phyloP scores from a whole-genome alignment of 2,113 vertebrate genomes.

The Muntiacus muntjak region DNA sequence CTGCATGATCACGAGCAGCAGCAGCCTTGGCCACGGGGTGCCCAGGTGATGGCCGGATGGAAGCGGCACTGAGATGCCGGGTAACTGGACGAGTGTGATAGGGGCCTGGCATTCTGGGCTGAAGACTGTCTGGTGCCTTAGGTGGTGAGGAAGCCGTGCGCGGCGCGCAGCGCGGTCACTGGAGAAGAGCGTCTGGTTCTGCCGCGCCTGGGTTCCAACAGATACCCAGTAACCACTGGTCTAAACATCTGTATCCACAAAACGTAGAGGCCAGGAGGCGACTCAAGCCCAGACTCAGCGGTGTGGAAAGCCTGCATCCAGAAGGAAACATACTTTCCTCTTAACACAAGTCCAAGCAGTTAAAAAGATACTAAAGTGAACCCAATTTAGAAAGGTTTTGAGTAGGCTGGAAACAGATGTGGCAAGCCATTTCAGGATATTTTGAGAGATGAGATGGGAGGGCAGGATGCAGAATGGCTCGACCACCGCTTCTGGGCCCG shows the following conservation, averaged over 20 bases:
- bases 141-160: neutral
- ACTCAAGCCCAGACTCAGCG: neutral
- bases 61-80: neutral
- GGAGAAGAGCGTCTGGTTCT: neutral
- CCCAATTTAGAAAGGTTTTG: slow-evolving; percentile 44
- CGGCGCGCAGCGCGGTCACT: neutral
- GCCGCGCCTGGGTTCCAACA: neutral
- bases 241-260: neutral
- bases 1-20: neutral
- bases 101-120: neutral
- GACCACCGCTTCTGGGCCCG: neutral
- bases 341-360: slow-evolving; percentile 52
- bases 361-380: slow-evolving; percentile 47
- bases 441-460: neutral
- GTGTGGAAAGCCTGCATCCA: neutral
- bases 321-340: neutral
- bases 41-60: neutral
- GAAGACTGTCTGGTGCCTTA: neutral
- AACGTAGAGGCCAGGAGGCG: neutral
- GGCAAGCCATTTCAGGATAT: slow-evolving; percentile 41
- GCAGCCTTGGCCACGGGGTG: neutral
- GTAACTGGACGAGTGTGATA: neutral
- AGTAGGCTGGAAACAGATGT: slow-evolving; percentile 56
- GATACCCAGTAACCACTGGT: neutral
- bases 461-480: neutral